Evolutionary conservation across 2,113 vertebrate species (phyloP), one percentile per base, ranked within the genome.

Genomic region (Collichthys lucidus): DNA sequence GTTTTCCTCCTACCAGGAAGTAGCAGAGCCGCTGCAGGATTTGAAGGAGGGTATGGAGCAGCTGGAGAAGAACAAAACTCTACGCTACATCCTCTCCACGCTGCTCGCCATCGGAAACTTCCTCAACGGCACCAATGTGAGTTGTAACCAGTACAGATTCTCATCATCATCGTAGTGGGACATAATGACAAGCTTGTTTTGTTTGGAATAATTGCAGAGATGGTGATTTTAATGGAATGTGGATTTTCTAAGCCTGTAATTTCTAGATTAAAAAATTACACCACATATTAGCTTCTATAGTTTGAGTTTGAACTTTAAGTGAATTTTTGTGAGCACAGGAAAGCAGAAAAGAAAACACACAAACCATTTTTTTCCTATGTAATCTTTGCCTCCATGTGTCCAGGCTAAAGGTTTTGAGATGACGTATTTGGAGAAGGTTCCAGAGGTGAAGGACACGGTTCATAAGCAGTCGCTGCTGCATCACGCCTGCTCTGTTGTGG

Each of bases 21-120:
- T 99, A 74, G 98, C 97, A 42, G 98, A 99, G 92, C 98, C 98
- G 0, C 94, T 99, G 84, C 95, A 98, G 94, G 98, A 99, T 90
- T 93, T 99, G 90, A 99, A 99, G 92, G 98, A 99, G 91, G 97
- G 97, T 77, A 99, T 99, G 98, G 97, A 98, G 86, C 98, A 99
- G 92, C 90, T 99, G 93, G 98, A 99, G 93, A 98, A 97, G 87
- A 99, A 99, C 91, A 97, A 97, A 94, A 99, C 98, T 5, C 95
- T 99, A 42, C 96, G 96, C 67, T 96, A 95, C 90, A 97, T 99
- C 88, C 95, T 99, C 65, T 96, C 98, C 70, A 98, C 97, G 9
- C 94, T 99, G 6, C 96, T 99, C 72, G 94, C 96, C 17, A 97
- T 99, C 53, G 98, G 98, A 74, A 99, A 99, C 94, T 99, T 99